Evolutionary conservation across 35 echinoderm and acorn worm species (phyloP), one percentile per base, ranked within the genome.

Genomic region (Amphiura filiformis): DNA sequence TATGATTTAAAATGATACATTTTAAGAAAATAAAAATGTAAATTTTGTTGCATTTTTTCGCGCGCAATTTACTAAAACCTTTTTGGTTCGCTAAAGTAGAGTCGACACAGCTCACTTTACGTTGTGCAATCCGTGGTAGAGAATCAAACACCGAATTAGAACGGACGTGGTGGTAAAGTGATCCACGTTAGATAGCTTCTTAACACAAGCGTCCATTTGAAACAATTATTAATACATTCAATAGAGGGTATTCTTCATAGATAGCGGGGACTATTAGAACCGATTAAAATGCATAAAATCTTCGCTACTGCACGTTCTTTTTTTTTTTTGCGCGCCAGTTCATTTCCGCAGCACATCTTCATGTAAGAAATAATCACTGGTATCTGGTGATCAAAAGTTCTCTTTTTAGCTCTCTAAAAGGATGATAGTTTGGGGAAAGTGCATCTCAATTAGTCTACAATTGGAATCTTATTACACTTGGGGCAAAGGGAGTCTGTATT

Each of bases 121-220:
- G 17, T 70, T 30, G 61, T 15, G 61, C 61, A 70, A 30, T 26
- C 7, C 61, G 61, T 70, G 61, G 17, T 70, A 30, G 11, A 5
- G 61, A 70, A 70, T 70, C 61, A 70, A 23, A 70, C 61, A 70
- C 61, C 61, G 28, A 70, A 70, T 70, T 70, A 70, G 61, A 70
- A 26, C 61, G 61, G 61, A 70, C 61, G 28, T 70, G 28, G 1
- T 26, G 2, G 61, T 70, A 70, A 70, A 70, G 61, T 70, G 61
- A 70, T 70, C 61, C 26, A 4, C 61, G 17, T 30, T 15, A 18
- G 61, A 70, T 70, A 26, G 61, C 61, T 70, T 70, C 61, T 70
- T 70, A 70, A 70, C 61, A 70, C 17, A 18, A 70, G 17, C 1
- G 61, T 26, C 61, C 61, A 70, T 70, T 70, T 70, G 61, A 70